A percentile compares a stretch with the other conserved stretches of the same genome.
Evolutionary conservation across 2,113 vertebrate species (phyloP).

Genomic region (Forbesichthys agassizii): DNA sequence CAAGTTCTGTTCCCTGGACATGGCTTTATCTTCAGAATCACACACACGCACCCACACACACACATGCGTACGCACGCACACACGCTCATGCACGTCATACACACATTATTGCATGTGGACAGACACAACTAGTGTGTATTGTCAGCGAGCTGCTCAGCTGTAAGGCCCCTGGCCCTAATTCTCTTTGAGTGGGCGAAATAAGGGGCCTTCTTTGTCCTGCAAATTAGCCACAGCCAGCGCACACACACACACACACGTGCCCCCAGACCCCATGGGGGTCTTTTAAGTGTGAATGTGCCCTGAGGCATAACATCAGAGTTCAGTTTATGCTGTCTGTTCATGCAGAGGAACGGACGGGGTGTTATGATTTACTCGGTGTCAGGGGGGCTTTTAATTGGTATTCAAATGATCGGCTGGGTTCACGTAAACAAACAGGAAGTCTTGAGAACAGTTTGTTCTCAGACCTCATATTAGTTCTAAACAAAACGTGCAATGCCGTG

Average conservation of each 20-base stretch:
- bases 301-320: slow-evolving; percentile 76
- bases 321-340: slow-evolving; percentile 59
- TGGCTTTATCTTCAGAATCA: not conserved
- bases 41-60: not conserved
- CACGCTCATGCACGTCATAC: not conserved
- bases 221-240: slow-evolving; percentile 59
- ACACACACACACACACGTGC: slow-evolving; percentile 30
- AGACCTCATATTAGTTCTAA: too few species aligned
- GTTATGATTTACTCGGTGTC: slow-evolving; percentile 12
- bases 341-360: slow-evolving; percentile 41
- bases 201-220: slow-evolving; percentile 63
- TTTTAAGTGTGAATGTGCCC: slow-evolving; percentile 74
- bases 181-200: slow-evolving; percentile 40
- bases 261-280: slow-evolving; percentile 61
- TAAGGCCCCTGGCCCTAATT: slow-evolving; percentile 60
- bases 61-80: not conserved
- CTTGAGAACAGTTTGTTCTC: too few species aligned
- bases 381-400: not conserved
- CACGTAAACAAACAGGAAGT: too few species aligned
- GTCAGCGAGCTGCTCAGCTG: slow-evolving; percentile 68
- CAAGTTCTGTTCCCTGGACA: not conserved
- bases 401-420: too few species aligned
- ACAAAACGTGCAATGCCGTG: too few species aligned
- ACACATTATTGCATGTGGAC: not conserved
- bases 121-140: slow-evolving; percentile 42